Percentiles rank a stretch among this genome's conserved stretches.
Conservation (phyloP, 2,797 vertebrate species). For the Taenioides sp. region DNA sequence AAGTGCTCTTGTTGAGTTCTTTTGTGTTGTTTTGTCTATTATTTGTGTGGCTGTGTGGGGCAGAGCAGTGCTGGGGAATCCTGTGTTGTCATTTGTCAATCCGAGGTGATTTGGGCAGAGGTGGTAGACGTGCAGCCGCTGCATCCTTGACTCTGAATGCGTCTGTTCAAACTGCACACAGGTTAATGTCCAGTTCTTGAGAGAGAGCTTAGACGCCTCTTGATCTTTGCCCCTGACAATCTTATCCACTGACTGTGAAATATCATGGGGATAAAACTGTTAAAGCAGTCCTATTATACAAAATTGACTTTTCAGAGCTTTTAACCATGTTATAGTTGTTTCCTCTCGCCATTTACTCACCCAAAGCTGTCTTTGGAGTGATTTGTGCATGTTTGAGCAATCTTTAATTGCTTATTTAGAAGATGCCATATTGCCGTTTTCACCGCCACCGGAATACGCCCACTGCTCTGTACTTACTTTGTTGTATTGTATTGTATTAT, state of each 20-base stretch:
- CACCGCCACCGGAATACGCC: too few species aligned
- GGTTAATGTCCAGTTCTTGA: constrained; percentile 43
- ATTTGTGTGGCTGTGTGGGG: constrained; percentile 29
- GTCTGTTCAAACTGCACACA: constrained; percentile 35
- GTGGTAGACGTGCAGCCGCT: constrained; percentile 30
- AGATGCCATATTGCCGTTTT: too few species aligned
- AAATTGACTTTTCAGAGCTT: too few species aligned
- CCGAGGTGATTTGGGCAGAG: constrained; percentile 41
- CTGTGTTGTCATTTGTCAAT: constrained; percentile 59
- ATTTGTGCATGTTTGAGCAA: too few species aligned
- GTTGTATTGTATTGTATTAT: too few species aligned
- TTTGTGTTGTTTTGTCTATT: constrained; percentile 44
- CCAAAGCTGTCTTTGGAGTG: too few species aligned
- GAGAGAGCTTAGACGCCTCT: constrained; percentile 31
- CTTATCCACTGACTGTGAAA: constrained; percentile 14
- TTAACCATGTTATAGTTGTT: too few species aligned
- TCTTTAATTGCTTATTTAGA: too few species aligned
- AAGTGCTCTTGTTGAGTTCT: constrained; percentile 56
- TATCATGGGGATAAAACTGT: neutral
- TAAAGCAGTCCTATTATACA: too few species aligned
- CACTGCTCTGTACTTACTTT: too few species aligned
- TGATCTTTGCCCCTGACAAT: constrained; percentile 7
- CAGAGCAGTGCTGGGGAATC: constrained; percentile 4
- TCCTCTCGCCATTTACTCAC: too few species aligned
- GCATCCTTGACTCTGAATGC: constrained; percentile 23